Evolutionary conservation across 1,140 invertebrate genomes (phyloP), one percentile per base, ranked within the genome.

Genomic region (Drosophila pruinosa): DNA sequence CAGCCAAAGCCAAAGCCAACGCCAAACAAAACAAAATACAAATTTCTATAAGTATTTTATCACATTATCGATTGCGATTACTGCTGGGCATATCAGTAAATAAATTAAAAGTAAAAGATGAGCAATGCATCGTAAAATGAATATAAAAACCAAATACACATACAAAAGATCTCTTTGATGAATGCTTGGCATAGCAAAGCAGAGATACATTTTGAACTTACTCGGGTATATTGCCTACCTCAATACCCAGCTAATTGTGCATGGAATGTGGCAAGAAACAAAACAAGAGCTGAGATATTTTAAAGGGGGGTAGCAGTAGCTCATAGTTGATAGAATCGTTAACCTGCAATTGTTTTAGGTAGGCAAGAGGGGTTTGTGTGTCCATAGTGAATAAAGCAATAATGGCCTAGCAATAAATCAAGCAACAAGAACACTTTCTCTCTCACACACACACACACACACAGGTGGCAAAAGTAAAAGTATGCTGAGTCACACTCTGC

Each of bases 31-130:
- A 41, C 36, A 48, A 57, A 41, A 71, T 50, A 65, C 28, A 50
- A 71, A 71, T 56, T 65, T 65, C 31, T 75, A 79, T 65, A 76
- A 70, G 71, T 72, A 85, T 73, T 86, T 85, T 85, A 85, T 85
- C 69, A 68, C 70, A 76, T 86, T 85, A 85, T 85, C 73, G 81
- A 85, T 85, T 85, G 58, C 76, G 74, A 80, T 85, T 86, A 86
- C 81, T 62, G 43, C 69, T 62, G 48, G 48, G 34, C 52, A 54
- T 69, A 73, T 69, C 73, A 80, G 73, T 74, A 74, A 86, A 77
- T 86, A 75, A 74, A 80, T 77, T 80, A 71, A 73, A 79, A 63
- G 47, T 63, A 62, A 73, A 43, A 73, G 58, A 68, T 47, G 48
- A 69, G 45, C 45, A 68, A 72, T 72, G 41, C 45, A 57, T 38